Conservation (phyloP, 2,888 invertebrate genomes). For the Xestia xanthographa region DNA sequence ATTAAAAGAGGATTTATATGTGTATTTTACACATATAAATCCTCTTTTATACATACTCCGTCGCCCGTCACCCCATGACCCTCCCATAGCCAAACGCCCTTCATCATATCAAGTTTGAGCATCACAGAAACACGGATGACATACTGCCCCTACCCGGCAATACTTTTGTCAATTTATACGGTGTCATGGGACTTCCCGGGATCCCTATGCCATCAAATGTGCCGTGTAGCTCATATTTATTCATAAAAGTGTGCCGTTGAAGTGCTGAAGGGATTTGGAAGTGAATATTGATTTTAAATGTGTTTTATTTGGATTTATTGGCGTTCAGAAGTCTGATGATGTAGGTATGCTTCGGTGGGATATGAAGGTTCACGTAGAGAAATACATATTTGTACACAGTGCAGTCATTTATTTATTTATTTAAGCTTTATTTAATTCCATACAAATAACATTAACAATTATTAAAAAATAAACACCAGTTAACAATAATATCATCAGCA, state of each 20-base stretch:
- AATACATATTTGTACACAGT: no score
- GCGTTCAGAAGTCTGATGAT: not conserved
- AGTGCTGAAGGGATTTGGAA: slow-evolving; percentile 1
- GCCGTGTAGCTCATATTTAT: slow-evolving; percentile 55
- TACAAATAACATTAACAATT: no score
- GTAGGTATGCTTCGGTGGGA: not conserved
- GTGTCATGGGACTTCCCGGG: slow-evolving; percentile 19
- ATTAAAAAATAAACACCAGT: no score
- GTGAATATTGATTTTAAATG: slow-evolving; percentile 27
- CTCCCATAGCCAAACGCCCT: slow-evolving; percentile 3
- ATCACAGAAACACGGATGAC: slow-evolving; percentile 50
- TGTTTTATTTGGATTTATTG: slow-evolving; percentile 21
- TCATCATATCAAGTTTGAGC: slow-evolving; percentile 37
- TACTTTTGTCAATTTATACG: slow-evolving; percentile 52
- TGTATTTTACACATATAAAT: not conserved
- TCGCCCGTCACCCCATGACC: not conserved
- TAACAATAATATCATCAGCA: no score
- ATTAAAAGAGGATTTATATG: no score
- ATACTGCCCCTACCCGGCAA: slow-evolving; percentile 44
- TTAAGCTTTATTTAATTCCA: no score
- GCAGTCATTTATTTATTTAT: no score
- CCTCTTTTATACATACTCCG: not conserved
- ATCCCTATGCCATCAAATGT: slow-evolving; percentile 13
- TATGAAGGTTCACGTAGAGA: not conserved
- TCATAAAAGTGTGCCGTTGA: slow-evolving; percentile 49